phyloP scores from a whole-genome alignment of 64 coral and sea anemone genomes.

The Cladopsammia gracilis region DNA sequence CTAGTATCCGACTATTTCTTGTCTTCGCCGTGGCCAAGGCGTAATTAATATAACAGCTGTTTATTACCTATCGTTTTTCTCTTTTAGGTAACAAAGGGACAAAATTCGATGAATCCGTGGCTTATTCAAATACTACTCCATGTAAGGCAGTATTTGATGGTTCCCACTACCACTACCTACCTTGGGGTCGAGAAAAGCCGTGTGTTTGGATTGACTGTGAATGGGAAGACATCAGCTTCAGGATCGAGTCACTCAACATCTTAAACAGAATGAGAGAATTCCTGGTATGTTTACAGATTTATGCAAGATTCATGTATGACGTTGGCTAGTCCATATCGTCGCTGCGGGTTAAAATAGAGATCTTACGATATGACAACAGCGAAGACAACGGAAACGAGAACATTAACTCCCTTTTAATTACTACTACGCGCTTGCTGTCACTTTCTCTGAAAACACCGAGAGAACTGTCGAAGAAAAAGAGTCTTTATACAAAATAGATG shows the following conservation, averaged over 20 bases:
- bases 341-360: too few species aligned
- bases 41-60: background rate
- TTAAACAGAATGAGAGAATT: background rate
- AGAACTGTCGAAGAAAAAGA: too few species aligned
- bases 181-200: conserved; percentile 22
- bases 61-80: background rate
- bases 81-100: conserved; percentile 13
- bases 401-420: too few species aligned
- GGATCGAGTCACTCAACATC: conserved; percentile 27
- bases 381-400: too few species aligned
- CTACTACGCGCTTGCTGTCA: too few species aligned
- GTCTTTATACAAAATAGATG: too few species aligned
- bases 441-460: too few species aligned
- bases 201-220: conserved; percentile 9
- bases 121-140: conserved; percentile 17
- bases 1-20: too few species aligned
- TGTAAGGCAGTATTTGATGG: background rate
- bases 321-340: too few species aligned
- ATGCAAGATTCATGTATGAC: too few species aligned
- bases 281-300: background rate
- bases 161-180: conserved; percentile 3
- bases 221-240: conserved; percentile 23
- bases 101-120: conserved; percentile 28
- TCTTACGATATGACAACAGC: too few species aligned
- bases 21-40: too few species aligned